Percentiles rank a stretch among this genome's conserved stretches.
These are phyloP conservation scores for Cirrhinus molitorella DNA, from an alignment of 2,797 vertebrate species.

Conservation along the genomic window DNA sequence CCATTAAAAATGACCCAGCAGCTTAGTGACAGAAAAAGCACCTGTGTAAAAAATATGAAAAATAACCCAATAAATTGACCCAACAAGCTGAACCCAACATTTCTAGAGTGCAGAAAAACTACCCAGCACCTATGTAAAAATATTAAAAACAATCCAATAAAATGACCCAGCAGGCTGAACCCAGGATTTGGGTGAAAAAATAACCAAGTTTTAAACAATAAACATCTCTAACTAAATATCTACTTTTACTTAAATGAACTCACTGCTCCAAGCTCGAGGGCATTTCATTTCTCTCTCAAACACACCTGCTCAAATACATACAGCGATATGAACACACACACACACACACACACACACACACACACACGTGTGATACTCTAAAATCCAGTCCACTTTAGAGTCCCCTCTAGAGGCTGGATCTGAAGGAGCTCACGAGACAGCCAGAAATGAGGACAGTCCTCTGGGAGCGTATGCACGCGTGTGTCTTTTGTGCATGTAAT, in stretches of 20 bases:
- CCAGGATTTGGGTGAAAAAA: no score
- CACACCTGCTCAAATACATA: slow-evolving; percentile 9
- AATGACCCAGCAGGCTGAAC: no score
- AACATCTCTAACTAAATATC: slow-evolving; percentile 9
- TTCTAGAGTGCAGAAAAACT: no score
- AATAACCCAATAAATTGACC: no score
- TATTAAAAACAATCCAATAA: no score
- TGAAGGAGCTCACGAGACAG: slow-evolving; percentile 73
- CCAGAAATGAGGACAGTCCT: slow-evolving; percentile 69
- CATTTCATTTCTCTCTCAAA: neutral
- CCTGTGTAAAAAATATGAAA: no score
- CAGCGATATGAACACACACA: neutral
- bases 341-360: slow-evolving; percentile 50
- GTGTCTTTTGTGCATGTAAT: slow-evolving; percentile 65
- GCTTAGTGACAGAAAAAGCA: no score
- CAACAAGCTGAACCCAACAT: no score
- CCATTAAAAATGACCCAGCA: no score
- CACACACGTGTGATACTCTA: slow-evolving; percentile 76
- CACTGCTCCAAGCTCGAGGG: neutral
- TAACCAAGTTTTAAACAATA: no score
- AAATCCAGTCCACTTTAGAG: slow-evolving; percentile 82
- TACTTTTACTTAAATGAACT: slow-evolving; percentile 4
- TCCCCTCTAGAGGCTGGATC: slow-evolving; percentile 85
- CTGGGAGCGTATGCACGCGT: neutral
- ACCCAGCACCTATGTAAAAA: no score